These are phyloP conservation scores for Bradysia coprophila DNA, from an alignment of 1,140 invertebrate genomes.

Conservation along the genomic window DNA sequence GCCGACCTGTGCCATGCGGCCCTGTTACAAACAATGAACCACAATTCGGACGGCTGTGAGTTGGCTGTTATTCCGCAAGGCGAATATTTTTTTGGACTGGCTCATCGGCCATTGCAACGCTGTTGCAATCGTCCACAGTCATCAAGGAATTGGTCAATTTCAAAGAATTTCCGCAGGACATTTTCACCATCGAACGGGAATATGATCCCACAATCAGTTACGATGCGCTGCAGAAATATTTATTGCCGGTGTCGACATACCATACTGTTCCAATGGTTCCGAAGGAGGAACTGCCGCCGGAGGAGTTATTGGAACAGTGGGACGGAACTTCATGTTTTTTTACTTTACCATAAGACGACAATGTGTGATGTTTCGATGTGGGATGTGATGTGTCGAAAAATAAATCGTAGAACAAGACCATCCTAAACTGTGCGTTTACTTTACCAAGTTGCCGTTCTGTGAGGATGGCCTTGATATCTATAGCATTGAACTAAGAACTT, in stretches of 20 bases:
- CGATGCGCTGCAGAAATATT: slow-evolving; percentile 18
- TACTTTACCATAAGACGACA: background rate
- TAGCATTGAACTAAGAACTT: too few relatives aligned
- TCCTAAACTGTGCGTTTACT: too few relatives aligned
- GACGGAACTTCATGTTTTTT: background rate
- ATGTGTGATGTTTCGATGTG: background rate
- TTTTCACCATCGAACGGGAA: slow-evolving; percentile 10
- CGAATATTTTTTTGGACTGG: slow-evolving; percentile 61
- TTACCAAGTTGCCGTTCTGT: too few relatives aligned
- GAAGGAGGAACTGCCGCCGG: slow-evolving; percentile 24
- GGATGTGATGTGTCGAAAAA: too few relatives aligned
- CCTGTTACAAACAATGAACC: slow-evolving; percentile 42
- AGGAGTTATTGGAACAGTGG: slow-evolving; percentile 12
- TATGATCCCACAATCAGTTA: slow-evolving; percentile 21
- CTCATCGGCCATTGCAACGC: slow-evolving; percentile 53
- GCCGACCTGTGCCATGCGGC: slow-evolving; percentile 52
- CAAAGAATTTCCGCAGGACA: slow-evolving; percentile 11
- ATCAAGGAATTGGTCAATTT: slow-evolving; percentile 43
- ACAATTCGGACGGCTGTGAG: slow-evolving; percentile 27
- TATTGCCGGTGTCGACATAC: slow-evolving; percentile 8
- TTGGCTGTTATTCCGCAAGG: slow-evolving; percentile 36
- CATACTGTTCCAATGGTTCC: slow-evolving; percentile 25
- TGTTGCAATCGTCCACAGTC: slow-evolving; percentile 53
- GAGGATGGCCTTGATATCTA: too few relatives aligned
- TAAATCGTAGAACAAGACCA: too few relatives aligned